Conservation (phyloP, 1,140 invertebrate species). For the Polypedilum vanderplanki region DNA sequence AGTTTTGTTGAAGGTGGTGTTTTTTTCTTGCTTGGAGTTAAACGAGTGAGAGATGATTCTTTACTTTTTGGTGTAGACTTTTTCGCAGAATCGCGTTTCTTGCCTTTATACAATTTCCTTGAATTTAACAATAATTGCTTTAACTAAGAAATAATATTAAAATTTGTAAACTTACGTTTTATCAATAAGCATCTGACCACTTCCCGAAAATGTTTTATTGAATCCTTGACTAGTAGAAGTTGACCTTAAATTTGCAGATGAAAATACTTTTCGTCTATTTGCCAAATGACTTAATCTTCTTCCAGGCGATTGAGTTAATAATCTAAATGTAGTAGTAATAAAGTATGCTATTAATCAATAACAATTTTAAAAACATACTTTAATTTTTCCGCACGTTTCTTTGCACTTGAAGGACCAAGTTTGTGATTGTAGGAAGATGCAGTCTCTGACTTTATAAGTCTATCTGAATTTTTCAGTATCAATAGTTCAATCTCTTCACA, state of each 20-base stretch:
- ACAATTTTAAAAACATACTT: conserved; percentile 34
- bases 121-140: neutral
- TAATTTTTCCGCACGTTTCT: conserved; percentile 47
- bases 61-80: conserved; percentile 33
- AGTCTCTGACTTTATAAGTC: conserved; percentile 54
- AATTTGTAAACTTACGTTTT: conserved; percentile 35
- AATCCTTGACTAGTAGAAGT: conserved; percentile 34
- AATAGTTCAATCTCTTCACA: conserved; percentile 56
- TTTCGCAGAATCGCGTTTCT: conserved; percentile 25
- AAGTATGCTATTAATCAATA: neutral
- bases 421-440: conserved; percentile 52
- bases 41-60: too few species aligned
- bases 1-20: conserved; percentile 35
- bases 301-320: conserved; percentile 53
- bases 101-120: conserved; percentile 22
- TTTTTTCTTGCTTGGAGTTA: conserved; percentile 38
- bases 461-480: conserved; percentile 50
- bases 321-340: conserved; percentile 37
- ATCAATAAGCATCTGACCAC: conserved; percentile 40
- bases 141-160: neutral
- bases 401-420: conserved; percentile 48
- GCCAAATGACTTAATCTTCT: conserved; percentile 57
- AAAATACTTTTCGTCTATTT: conserved; percentile 53
- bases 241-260: conserved; percentile 44
- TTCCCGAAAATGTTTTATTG: conserved; percentile 36